A percentile compares a stretch with the other conserved stretches of the same genome.
phyloP scores from a whole-genome alignment of 2,888 invertebrate genomes.

The Latrodectus elegans region DNA sequence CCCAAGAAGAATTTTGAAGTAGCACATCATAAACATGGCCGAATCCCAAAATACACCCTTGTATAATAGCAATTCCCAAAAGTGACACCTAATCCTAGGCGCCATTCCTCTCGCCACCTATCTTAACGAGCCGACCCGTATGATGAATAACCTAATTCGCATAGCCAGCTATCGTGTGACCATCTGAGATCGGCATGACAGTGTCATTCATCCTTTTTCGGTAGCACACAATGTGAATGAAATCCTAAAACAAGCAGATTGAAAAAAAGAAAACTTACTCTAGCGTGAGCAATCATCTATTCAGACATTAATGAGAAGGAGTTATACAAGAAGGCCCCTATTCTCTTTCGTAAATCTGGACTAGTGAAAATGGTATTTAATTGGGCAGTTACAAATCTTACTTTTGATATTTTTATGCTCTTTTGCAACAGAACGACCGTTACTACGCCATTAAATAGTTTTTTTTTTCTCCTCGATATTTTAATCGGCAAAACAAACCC shows the following conservation, averaged over 20 bases:
- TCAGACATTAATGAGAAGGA: constrained; percentile 34
- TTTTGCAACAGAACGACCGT: too few relatives aligned
- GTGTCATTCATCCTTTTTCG: constrained; percentile 60
- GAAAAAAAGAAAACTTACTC: constrained; percentile 24
- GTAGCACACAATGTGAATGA: constrained; percentile 9
- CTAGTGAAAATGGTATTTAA: not conserved
- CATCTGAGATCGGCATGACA: constrained; percentile 22
- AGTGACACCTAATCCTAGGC: constrained; percentile 16
- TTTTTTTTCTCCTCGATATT: not conserved
- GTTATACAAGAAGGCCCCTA: not conserved
- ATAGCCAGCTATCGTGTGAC: constrained; percentile 19
- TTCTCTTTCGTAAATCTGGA: too few relatives aligned
- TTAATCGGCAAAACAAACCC: not conserved
- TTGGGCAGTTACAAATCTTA: not conserved
- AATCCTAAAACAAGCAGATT: not conserved
- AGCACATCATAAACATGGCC: not conserved
- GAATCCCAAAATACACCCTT: constrained; percentile 23
- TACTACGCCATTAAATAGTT: too few relatives aligned
- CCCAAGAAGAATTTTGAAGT: not conserved
- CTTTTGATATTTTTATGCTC: constrained; percentile 1
- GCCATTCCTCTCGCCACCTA: constrained; percentile 34
- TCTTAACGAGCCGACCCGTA: constrained; percentile 30
- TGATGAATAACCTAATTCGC: constrained; percentile 31
- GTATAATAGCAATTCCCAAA: constrained; percentile 12
- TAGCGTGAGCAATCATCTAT: constrained; percentile 7